These are phyloP conservation scores for Phoxinus dragarum DNA, from an alignment of 2,797 vertebrate genomes.

Conservation along the genomic window DNA sequence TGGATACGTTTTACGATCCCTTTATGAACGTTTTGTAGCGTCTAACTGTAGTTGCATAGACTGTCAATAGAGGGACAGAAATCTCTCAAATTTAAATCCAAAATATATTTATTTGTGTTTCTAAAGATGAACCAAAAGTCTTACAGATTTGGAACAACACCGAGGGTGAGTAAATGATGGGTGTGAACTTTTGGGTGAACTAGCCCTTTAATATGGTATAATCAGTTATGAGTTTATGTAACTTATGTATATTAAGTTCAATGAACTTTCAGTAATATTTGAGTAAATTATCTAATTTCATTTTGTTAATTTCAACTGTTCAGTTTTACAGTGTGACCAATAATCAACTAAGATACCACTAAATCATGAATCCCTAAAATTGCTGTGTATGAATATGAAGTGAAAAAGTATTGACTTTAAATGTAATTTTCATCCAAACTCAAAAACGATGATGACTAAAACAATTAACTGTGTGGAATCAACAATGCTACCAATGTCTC, in stretches of 20 bases:
- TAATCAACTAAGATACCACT: neutral
- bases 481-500: conserved; percentile 34
- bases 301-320: neutral
- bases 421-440: neutral
- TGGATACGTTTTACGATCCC: neutral
- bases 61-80: neutral
- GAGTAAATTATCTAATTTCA: neutral
- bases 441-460: neutral
- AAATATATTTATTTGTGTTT: neutral
- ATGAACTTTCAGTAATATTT: neutral
- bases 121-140: neutral
- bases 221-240: neutral
- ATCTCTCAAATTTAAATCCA: neutral
- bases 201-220: neutral
- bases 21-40: neutral
- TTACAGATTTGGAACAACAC: neutral
- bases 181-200: neutral
- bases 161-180: neutral
- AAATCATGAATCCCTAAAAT: neutral
- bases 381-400: neutral
- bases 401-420: conserved; percentile 14
- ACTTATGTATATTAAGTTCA: neutral
- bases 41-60: neutral
- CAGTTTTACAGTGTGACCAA: neutral
- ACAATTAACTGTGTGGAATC: neutral